These are phyloP conservation scores for Pycnonotus jocosus DNA, from an alignment of 2,113 vertebrate species.

Conservation along the genomic window DNA sequence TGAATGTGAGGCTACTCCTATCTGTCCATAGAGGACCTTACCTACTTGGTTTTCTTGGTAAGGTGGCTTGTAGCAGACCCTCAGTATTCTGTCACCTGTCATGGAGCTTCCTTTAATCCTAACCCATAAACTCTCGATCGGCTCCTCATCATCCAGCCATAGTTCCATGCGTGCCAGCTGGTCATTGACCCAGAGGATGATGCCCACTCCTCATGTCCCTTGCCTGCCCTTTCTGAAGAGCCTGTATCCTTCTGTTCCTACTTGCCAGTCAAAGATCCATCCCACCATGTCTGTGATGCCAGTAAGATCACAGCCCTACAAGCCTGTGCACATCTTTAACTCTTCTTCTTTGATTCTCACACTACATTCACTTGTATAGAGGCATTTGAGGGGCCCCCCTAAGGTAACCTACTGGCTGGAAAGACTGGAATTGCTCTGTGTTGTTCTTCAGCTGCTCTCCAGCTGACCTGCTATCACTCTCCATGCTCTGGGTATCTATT, in stretches of 20 bases:
- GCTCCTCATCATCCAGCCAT: neutral
- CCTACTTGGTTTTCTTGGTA: neutral
- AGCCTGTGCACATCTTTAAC: fast-evolving
- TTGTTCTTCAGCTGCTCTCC: neutral
- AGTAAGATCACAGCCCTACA: neutral
- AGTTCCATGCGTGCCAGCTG: neutral
- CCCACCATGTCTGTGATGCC: neutral
- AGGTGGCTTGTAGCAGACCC: neutral
- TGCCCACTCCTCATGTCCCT: neutral
- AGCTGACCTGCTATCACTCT: neutral
- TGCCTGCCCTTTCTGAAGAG: neutral
- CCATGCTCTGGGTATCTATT: neutral
- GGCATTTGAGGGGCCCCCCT: neutral
- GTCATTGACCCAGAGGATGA: neutral
- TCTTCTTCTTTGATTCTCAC: neutral
- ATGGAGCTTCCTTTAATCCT: neutral
- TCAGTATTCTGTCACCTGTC: neutral
- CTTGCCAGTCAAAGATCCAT: neutral
- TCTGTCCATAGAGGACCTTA: neutral
- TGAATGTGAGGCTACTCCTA: neutral
- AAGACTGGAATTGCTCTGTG: neutral
- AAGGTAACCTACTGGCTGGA: neutral
- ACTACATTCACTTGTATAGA: neutral
- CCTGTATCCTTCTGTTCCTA: neutral
- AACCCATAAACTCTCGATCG: fast-evolving